A percentile compares a stretch with the other conserved stretches of the same genome.
These are phyloP conservation scores for Vireo griseus DNA, from an alignment of 2,797 vertebrate genomes.

Conservation along the genomic window DNA sequence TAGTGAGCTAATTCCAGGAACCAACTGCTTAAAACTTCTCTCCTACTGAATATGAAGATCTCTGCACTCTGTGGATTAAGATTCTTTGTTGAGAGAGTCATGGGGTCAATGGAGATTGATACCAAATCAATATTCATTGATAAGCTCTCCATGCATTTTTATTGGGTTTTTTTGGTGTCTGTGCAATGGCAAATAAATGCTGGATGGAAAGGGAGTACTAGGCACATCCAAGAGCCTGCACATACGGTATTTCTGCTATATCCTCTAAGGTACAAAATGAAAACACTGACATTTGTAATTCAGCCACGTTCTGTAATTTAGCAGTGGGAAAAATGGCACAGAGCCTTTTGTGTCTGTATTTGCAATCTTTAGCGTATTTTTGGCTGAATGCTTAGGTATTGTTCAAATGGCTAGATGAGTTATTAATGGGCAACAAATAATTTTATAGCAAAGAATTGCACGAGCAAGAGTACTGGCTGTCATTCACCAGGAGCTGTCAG, in stretches of 20 bases:
- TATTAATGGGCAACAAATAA: neutral
- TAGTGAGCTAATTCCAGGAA: neutral
- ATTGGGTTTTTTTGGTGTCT: neutral
- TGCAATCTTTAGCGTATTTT: neutral
- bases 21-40: neutral
- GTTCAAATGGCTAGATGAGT: neutral
- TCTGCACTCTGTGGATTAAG: neutral
- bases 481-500: neutral
- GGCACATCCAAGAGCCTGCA: neutral
- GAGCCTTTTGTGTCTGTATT: slow-evolving; percentile 38
- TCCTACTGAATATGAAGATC: neutral
- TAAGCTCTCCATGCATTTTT: neutral
- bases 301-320: neutral
- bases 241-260: neutral
- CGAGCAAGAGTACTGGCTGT: neutral
- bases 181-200: neutral
- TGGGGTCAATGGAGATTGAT: neutral
- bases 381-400: neutral
- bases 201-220: neutral
- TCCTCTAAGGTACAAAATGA: neutral
- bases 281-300: neutral
- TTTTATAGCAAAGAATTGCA: neutral
- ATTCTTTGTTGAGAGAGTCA: neutral
- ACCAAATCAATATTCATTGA: neutral
- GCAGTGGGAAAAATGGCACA: neutral